Evolutionary conservation across 1,140 invertebrate genomes (phyloP).

Genomic region (Carcinoscorpius rotundicauda): DNA sequence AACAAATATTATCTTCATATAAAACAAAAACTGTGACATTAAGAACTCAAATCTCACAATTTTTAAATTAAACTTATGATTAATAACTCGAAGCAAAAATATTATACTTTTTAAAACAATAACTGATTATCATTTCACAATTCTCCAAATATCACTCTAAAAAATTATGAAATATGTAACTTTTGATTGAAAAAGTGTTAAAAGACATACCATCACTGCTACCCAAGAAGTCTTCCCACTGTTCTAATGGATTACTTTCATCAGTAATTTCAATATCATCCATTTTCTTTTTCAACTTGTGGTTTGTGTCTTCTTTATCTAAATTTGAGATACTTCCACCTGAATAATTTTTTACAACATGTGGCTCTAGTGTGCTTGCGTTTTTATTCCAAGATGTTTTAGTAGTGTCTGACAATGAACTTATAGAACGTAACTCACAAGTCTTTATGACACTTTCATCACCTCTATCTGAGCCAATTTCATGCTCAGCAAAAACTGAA

Average conservation of each 20-base stretch:
- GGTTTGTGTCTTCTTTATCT: neutral
- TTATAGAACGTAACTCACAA: constrained; percentile 26
- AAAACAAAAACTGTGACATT: too few species aligned
- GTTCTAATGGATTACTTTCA: constrained; percentile 3
- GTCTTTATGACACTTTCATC: constrained; percentile 33
- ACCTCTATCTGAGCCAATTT: constrained; percentile 13
- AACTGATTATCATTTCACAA: too few species aligned
- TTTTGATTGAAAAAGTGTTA: too few species aligned
- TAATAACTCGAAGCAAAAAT: too few species aligned
- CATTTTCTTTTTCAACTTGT: neutral
- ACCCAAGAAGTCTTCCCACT: constrained; percentile 28
- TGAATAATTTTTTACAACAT: neutral
- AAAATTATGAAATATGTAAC: too few species aligned
- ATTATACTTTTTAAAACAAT: too few species aligned
- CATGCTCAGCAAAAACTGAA: constrained; percentile 9
- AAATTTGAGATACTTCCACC: constrained; percentile 2
- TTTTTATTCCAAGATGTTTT: too few species aligned
- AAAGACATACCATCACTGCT: constrained; percentile 10
- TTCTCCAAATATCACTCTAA: too few species aligned
- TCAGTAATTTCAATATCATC: constrained; percentile 5
- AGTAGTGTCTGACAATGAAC: too few species aligned
- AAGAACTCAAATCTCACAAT: too few species aligned
- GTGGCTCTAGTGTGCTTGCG: neutral
- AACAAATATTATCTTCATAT: too few species aligned
- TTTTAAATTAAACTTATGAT: too few species aligned